Percentiles rank a stretch among this genome's conserved stretches.
phyloP scores from a whole-genome alignment of 2,888 invertebrate genomes.

The Acronicta leporina region DNA sequence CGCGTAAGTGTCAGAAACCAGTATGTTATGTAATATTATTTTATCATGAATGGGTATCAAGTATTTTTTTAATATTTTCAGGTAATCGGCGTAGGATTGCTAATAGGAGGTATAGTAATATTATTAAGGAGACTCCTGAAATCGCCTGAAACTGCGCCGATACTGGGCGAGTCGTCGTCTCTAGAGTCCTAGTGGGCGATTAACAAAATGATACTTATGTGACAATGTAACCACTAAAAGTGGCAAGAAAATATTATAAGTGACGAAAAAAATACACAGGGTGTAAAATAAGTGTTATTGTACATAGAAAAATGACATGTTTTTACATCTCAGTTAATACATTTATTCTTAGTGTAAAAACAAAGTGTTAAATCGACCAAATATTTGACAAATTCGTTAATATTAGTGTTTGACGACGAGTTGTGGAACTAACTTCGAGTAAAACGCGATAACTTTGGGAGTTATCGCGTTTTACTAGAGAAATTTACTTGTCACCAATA shows the following conservation, averaged over 20 bases:
- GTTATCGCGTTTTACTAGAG: too few relatives aligned
- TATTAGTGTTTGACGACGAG: background rate
- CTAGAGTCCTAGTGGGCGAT: slow-evolving; percentile 14
- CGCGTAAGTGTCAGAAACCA: too few relatives aligned
- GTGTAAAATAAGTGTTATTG: background rate
- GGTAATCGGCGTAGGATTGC: slow-evolving; percentile 73
- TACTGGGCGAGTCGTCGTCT: slow-evolving; percentile 61
- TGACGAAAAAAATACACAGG: background rate
- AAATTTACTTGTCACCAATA: too few relatives aligned
- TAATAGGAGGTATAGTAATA: slow-evolving; percentile 71
- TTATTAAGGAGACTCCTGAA: slow-evolving; percentile 69
- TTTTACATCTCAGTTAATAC: background rate
- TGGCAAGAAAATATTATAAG: background rate
- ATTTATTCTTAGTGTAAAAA: background rate
- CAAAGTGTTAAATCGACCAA: background rate
- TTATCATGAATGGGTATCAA: background rate
- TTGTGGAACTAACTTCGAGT: too few relatives aligned
- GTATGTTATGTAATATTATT: background rate
- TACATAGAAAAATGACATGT: background rate
- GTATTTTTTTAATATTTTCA: slow-evolving; percentile 44
- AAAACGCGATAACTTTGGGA: too few relatives aligned
- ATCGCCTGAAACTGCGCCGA: slow-evolving; percentile 69
- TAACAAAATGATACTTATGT: slow-evolving; percentile 3
- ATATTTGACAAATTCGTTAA: too few relatives aligned
- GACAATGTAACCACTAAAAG: slow-evolving; percentile 2